These are phyloP conservation scores for Notamacropus eugenii DNA, from an alignment of 2,797 vertebrate species.

Conservation along the genomic window DNA sequence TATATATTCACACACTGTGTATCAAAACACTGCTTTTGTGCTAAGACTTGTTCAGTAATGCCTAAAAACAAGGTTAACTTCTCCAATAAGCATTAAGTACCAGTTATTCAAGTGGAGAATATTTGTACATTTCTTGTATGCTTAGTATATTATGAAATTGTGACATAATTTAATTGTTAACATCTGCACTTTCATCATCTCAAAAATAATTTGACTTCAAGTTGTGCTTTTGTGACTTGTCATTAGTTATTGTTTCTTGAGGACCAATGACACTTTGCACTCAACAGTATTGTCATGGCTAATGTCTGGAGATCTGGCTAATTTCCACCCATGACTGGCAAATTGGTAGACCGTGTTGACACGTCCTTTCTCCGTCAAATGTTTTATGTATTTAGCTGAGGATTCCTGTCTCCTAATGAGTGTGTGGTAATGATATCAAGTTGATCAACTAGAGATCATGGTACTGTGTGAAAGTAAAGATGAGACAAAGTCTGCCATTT, in stretches of 20 bases:
- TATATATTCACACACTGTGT: constrained; percentile 43
- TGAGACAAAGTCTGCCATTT: neutral
- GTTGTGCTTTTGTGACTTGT: neutral
- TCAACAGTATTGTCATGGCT: neutral
- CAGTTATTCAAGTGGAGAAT: constrained; percentile 17
- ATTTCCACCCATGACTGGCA: constrained; percentile 15
- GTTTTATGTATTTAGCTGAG: constrained; percentile 30
- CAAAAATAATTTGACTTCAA: constrained; percentile 2
- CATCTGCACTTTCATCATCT: neutral
- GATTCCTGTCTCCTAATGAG: neutral
- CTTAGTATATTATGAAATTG: neutral
- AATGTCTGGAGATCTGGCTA: constrained; percentile 29
- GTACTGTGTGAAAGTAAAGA: neutral
- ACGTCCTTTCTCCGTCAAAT: neutral
- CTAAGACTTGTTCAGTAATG: constrained; percentile 55
- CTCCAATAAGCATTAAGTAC: constrained; percentile 50
- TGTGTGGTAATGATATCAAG: constrained; percentile 5
- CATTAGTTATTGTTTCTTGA: constrained; percentile 4
- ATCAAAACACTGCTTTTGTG: constrained; percentile 75
- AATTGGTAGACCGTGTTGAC: neutral
- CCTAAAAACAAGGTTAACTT: constrained; percentile 61
- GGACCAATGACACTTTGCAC: neutral
- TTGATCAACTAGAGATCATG: constrained; percentile 12
- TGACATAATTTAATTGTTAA: neutral
- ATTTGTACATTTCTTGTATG: constrained; percentile 27